Conservation (phyloP, 2,113 vertebrate genomes). For the Perca flavescens region DNA sequence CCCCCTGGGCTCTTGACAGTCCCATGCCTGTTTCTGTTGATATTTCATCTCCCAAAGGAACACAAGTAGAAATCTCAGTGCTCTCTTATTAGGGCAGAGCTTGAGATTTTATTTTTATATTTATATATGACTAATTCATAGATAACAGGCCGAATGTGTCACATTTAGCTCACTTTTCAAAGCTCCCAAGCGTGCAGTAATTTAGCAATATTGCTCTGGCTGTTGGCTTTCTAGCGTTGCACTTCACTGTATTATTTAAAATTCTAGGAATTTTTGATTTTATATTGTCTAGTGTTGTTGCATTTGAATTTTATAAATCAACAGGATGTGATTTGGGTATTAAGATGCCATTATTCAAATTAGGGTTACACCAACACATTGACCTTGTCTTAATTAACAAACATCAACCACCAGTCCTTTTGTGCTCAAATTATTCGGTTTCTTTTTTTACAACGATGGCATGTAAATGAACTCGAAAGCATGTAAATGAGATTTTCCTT, state of each 20-base stretch:
- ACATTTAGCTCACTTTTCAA: background rate
- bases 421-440: background rate
- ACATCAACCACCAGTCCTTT: background rate
- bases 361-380: slow-evolving; percentile 3
- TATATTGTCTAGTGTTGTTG: background rate
- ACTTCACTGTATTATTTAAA: background rate
- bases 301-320: background rate
- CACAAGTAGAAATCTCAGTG: slow-evolving; percentile 5
- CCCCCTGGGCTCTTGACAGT: slow-evolving; percentile 11
- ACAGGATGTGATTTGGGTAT: slow-evolving; percentile 1
- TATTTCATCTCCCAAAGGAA: slow-evolving; percentile 26
- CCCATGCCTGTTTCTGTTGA: slow-evolving; percentile 26
- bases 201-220: background rate
- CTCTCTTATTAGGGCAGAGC: slow-evolving; percentile 9
- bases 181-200: background rate
- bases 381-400: slow-evolving; percentile 9
- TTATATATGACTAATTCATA: background rate
- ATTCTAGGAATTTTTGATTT: slow-evolving; percentile 15
- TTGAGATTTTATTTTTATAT: background rate
- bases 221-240: background rate
- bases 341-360: slow-evolving; percentile 26
- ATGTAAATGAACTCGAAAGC: slow-evolving; percentile 1
- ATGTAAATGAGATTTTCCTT: background rate
- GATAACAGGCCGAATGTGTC: background rate
- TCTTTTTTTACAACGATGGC: background rate